Conservation (phyloP, 2,888 invertebrate genomes). For the Omphaloscelis lunosa region DNA sequence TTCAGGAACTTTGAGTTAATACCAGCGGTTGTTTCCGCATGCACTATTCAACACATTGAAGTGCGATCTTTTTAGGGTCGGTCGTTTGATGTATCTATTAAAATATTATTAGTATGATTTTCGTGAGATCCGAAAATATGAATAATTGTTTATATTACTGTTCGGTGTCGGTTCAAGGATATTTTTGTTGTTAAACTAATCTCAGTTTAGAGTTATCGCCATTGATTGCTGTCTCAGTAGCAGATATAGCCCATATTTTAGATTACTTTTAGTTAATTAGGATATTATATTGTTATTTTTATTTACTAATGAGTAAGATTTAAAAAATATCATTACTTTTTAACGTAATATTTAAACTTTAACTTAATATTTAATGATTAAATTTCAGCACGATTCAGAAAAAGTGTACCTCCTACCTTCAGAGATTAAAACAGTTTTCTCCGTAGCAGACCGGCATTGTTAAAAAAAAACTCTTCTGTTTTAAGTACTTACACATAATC, state of each 20-base stretch:
- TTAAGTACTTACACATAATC: not conserved
- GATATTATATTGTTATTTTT: not conserved
- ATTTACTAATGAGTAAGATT: not conserved
- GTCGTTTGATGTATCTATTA: conserved; percentile 23
- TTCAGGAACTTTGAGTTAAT: conserved; percentile 24
- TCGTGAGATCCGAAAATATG: conserved; percentile 48
- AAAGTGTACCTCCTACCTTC: no score
- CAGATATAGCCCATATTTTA: not conserved
- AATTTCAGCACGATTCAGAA: no score
- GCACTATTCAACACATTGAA: conserved; percentile 33
- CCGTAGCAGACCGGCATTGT: no score
- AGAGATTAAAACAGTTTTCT: not conserved
- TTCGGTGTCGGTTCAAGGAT: conserved; percentile 30
- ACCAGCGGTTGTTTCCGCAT: conserved; percentile 44
- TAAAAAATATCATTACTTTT: not conserved
- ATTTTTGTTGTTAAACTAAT: not conserved
- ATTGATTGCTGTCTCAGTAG: no score
- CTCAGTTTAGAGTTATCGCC: not conserved
- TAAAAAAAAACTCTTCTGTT: no score
- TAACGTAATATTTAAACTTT: not conserved
- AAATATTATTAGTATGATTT: conserved; percentile 17
- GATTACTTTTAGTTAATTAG: not conserved
- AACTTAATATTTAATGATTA: not conserved
- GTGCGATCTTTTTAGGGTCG: conserved; percentile 51
- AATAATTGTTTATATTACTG: conserved; percentile 3